phyloP scores from a whole-genome alignment of 2,888 invertebrate genomes.

The Platycheirus albimanus region DNA sequence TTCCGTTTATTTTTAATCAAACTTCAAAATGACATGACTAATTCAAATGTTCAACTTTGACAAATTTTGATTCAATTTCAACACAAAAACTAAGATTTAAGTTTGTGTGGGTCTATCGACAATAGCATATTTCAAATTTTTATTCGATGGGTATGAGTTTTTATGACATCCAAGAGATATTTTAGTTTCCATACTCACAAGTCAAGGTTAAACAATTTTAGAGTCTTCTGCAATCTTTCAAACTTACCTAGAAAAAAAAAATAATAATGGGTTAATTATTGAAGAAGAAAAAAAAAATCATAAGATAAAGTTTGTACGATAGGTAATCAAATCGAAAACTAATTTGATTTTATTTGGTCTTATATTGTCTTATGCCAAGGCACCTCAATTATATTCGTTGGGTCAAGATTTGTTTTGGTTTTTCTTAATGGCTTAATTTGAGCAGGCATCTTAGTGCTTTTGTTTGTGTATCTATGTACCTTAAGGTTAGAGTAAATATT shows the following conservation, averaged over 20 bases:
- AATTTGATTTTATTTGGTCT: background rate
- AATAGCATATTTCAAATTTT: too few species aligned
- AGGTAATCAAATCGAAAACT: conserved; percentile 11
- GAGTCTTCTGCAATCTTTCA: background rate
- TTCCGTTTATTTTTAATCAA: too few species aligned
- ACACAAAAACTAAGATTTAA: too few species aligned
- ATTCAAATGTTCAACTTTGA: too few species aligned
- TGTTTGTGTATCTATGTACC: background rate
- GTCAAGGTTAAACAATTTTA: conserved; percentile 10
- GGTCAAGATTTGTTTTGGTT: background rate
- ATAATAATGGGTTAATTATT: conserved; percentile 12
- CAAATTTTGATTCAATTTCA: too few species aligned
- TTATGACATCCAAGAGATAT: background rate
- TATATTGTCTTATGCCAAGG: background rate
- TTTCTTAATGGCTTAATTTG: conserved; percentile 12
- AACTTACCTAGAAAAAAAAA: conserved; percentile 35
- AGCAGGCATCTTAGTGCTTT: too few species aligned
- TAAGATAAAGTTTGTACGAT: conserved; percentile 1
- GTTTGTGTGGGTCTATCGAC: too few species aligned
- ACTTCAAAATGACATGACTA: too few species aligned
- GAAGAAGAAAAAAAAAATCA: background rate
- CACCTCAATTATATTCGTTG: background rate
- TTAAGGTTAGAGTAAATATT: background rate
- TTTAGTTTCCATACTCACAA: conserved; percentile 2
- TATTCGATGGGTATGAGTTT: background rate